phyloP scores from a whole-genome alignment of 2,113 vertebrate species.

The Muscicapa adusta region DNA sequence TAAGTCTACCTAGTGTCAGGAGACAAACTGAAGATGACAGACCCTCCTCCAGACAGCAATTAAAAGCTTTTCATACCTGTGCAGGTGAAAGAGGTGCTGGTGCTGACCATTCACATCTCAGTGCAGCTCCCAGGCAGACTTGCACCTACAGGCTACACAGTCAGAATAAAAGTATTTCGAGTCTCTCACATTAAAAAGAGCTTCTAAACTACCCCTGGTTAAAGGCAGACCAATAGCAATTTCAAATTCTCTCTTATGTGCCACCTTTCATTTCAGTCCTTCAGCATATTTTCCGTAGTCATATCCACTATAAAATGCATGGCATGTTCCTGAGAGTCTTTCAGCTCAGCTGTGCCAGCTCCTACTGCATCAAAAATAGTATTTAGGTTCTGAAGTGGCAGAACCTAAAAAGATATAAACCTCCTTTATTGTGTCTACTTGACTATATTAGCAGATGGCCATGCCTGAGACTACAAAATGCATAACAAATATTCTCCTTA shows the following conservation, averaged over 20 bases:
- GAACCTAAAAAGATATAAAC: conserved; percentile 33
- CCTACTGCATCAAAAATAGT: conserved; percentile 24
- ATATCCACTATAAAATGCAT: background rate
- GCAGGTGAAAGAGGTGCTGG: background rate
- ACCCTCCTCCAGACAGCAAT: background rate
- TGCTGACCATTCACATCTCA: background rate
- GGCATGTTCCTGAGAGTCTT: conserved; percentile 19
- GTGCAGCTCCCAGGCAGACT: background rate
- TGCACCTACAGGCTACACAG: background rate
- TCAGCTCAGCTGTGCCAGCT: conserved; percentile 4
- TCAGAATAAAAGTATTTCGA: background rate
- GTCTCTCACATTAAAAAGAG: background rate
- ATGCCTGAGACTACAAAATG: background rate
- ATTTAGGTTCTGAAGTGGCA: background rate
- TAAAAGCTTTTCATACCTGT: background rate
- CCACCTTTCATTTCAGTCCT: background rate
- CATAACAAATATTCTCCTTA: conserved; percentile 1
- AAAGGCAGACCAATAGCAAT: background rate
- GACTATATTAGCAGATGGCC: conserved; percentile 52
- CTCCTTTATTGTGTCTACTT: conserved; percentile 6
- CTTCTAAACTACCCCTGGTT: background rate
- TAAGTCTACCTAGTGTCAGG: background rate
- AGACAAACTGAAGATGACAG: background rate
- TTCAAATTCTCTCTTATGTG: background rate
- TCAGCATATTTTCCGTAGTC: background rate